phyloP scores from a whole-genome alignment of 1,140 invertebrate species.

The Dendrolimus kikuchii region DNA sequence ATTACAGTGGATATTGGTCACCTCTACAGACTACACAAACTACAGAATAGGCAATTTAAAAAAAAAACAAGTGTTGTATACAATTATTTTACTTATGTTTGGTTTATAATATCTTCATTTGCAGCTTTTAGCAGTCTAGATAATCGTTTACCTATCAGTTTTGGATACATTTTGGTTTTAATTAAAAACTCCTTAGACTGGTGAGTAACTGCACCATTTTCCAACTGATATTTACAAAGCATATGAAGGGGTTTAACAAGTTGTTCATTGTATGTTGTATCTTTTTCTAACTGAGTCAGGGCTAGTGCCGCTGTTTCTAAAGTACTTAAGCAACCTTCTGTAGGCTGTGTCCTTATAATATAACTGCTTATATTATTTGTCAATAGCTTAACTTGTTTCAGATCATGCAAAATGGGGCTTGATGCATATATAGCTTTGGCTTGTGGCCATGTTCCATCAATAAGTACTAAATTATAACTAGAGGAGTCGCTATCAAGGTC shows the following conservation, averaged over 20 bases:
- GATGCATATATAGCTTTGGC: conserved; percentile 89
- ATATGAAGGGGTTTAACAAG: conserved; percentile 86
- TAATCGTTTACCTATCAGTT: conserved; percentile 85
- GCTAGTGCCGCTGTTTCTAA: conserved; percentile 91
- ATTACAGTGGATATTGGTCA: too few species aligned
- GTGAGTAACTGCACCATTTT: conserved; percentile 93
- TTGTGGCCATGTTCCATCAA: conserved; percentile 96
- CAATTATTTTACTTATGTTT: conserved; percentile 9
- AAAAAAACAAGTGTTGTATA: too few species aligned
- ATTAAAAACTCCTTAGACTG: conserved; percentile 93
- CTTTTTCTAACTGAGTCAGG: conserved; percentile 82
- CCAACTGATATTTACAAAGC: conserved; percentile 88
- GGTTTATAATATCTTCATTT: conserved; percentile 25
- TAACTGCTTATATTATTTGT: conserved; percentile 84
- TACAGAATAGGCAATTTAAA: too few species aligned
- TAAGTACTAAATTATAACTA: conserved; percentile 86
- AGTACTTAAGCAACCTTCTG: conserved; percentile 92
- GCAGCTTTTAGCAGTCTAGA: conserved; percentile 73
- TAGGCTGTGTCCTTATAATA: conserved; percentile 94
- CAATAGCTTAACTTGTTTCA: conserved; percentile 85
- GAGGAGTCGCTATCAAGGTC: conserved; percentile 50
- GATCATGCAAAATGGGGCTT: conserved; percentile 76
- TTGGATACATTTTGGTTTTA: conserved; percentile 89
- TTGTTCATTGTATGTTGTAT: conserved; percentile 76
- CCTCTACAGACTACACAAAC: too few species aligned